Evolutionary conservation across 2,888 invertebrate species (phyloP).

Genomic region (Euzetes globulus): DNA sequence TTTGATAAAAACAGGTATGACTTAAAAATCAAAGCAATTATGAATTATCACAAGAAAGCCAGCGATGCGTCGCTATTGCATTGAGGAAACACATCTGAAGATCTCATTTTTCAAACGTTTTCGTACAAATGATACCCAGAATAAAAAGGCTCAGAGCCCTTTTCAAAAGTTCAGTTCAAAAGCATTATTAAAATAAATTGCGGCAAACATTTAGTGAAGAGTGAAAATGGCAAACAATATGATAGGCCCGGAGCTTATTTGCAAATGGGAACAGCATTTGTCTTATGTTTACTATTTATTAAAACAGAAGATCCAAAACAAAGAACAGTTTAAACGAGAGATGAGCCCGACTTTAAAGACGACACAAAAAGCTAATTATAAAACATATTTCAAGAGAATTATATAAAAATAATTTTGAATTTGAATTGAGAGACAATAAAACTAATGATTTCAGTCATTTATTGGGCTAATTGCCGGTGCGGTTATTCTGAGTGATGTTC

Average conservation of each 20-base stretch:
- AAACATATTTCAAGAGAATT: too few species aligned
- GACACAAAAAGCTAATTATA: too few species aligned
- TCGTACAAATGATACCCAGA: background rate
- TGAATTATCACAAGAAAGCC: conserved; percentile 21
- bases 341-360: too few species aligned
- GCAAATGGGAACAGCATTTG: background rate
- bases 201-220: conserved; percentile 17
- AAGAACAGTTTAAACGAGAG: background rate
- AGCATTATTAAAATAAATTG: conserved; percentile 7
- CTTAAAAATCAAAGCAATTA: conserved; percentile 16
- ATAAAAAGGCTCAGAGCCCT: background rate
- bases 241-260: conserved; percentile 1
- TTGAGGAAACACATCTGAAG: background rate
- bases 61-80: background rate
- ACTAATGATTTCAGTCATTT: background rate
- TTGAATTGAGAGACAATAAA: background rate
- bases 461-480: background rate
- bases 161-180: background rate
- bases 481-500: conserved; percentile 10
- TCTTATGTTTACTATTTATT: conserved; percentile 8
- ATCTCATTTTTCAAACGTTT: conserved; percentile 18
- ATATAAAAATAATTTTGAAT: too few species aligned
- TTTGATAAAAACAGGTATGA: conserved; percentile 26
- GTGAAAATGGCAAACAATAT: conserved; percentile 21
- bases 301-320: background rate